Conservation (phyloP, 1,140 invertebrate species). For the Amyelois transitella region DNA sequence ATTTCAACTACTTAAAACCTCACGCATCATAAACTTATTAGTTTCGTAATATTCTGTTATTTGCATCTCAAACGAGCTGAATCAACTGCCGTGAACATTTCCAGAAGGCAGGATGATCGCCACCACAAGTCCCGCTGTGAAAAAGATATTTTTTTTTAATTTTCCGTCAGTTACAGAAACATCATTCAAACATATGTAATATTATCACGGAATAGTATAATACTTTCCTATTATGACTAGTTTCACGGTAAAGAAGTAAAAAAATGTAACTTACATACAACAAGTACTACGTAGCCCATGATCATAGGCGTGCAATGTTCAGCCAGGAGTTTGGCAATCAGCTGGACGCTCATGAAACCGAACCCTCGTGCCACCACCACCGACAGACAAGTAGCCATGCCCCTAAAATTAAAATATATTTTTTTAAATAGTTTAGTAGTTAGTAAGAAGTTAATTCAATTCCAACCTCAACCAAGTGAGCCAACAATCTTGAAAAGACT, state of each 20-base stretch:
- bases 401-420: conserved; percentile 27
- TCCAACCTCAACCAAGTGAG: neutral
- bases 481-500: too few species aligned
- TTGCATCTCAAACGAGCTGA: too few species aligned
- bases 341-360: conserved; percentile 53
- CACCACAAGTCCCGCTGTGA: conserved; percentile 40
- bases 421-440: neutral
- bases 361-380: conserved; percentile 55
- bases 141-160: neutral
- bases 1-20: too few species aligned
- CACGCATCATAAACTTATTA: too few species aligned
- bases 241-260: too few species aligned
- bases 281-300: conserved; percentile 40
- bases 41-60: too few species aligned
- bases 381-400: conserved; percentile 57
- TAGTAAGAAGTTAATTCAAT: neutral
- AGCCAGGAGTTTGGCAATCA: conserved; percentile 39
- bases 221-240: too few species aligned
- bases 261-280: conserved; percentile 46
- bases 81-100: too few species aligned
- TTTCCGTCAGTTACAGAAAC: too few species aligned
- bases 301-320: conserved; percentile 45
- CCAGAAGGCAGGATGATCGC: conserved; percentile 27
- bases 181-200: too few species aligned
- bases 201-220: too few species aligned